phyloP scores from a whole-genome alignment of 2,888 invertebrate genomes.

The Nipponacmea schrenckii region DNA sequence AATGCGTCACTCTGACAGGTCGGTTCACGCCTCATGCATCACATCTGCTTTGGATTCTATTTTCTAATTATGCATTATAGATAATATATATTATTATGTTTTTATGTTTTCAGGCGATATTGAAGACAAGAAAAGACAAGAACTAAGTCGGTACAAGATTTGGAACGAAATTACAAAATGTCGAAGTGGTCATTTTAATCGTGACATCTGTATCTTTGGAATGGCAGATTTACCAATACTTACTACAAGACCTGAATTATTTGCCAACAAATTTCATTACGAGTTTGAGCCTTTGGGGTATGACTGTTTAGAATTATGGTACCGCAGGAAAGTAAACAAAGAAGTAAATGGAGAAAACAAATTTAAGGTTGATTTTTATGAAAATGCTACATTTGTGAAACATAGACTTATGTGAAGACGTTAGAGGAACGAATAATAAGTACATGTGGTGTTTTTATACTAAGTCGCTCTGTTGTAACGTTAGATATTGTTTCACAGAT shows the following conservation, averaged over 20 bases:
- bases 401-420: neutral
- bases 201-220: conserved; percentile 53
- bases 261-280: conserved; percentile 59
- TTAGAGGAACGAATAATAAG: too few species aligned
- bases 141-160: conserved; percentile 44
- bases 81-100: neutral
- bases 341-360: conserved; percentile 17
- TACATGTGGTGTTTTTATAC: too few species aligned
- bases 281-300: conserved; percentile 46
- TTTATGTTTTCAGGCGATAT: conserved; percentile 22
- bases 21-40: neutral
- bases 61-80: too few species aligned
- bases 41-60: neutral
- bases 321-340: conserved; percentile 32
- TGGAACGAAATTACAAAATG: conserved; percentile 35
- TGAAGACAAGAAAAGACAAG: conserved; percentile 25
- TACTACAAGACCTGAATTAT: too few species aligned
- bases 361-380: conserved; percentile 22
- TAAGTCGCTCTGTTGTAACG: too few species aligned
- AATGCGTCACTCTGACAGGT: too few species aligned
- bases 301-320: conserved; percentile 51
- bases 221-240: too few species aligned
- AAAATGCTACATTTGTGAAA: neutral
- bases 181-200: conserved; percentile 43
- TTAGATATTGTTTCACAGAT: too few species aligned